phyloP scores from a whole-genome alignment of 1,140 invertebrate genomes.

The Sweltsa coloradensis region DNA sequence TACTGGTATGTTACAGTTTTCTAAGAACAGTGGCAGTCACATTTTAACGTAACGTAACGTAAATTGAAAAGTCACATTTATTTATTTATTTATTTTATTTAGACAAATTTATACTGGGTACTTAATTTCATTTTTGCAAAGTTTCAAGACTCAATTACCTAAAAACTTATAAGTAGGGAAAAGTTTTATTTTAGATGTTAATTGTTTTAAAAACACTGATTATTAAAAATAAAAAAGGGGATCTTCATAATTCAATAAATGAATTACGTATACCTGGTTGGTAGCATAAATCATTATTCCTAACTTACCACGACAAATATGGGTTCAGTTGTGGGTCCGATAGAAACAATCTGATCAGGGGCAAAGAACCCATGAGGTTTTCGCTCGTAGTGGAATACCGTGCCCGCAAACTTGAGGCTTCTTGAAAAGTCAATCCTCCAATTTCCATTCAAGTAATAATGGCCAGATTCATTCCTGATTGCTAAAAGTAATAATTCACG shows the following conservation, averaged over 20 bases:
- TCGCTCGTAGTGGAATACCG: constrained; percentile 76
- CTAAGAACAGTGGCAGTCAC: too few species aligned
- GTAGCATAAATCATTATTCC: neutral
- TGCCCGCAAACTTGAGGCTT: constrained; percentile 63
- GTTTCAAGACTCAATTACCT: neutral
- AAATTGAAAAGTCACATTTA: too few species aligned
- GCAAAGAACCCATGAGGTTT: constrained; percentile 65
- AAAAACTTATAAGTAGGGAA: neutral
- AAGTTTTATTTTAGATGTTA: constrained; percentile 9
- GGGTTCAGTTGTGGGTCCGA: constrained; percentile 78
- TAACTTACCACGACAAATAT: constrained; percentile 72
- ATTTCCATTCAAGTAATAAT: constrained; percentile 88
- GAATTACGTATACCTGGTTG: neutral
- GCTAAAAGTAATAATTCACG: too few species aligned
- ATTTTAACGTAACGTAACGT: too few species aligned
- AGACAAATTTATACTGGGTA: too few species aligned
- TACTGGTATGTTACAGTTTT: too few species aligned
- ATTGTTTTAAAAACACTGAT: neutral
- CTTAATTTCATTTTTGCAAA: too few species aligned
- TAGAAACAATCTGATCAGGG: constrained; percentile 65
- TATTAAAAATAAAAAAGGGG: constrained; percentile 9
- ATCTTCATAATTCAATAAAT: neutral
- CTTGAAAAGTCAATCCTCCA: constrained; percentile 84
- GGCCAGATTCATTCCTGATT: constrained; percentile 63
- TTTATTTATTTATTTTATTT: too few species aligned